Conservation (phyloP, 2,113 vertebrate species). For the Tragelaphus scriptus region DNA sequence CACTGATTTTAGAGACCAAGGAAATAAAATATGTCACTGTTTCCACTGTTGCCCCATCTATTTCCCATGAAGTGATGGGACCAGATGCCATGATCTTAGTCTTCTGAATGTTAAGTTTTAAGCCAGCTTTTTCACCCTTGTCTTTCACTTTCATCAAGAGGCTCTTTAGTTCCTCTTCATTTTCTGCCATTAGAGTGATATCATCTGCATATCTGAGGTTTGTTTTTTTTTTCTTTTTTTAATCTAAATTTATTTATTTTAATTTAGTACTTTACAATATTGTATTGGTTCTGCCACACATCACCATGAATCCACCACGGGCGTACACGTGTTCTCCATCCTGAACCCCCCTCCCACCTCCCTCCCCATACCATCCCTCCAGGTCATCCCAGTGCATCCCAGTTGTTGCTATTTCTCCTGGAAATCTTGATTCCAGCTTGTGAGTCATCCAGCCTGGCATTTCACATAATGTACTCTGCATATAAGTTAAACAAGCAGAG, state of each 20-base stretch:
- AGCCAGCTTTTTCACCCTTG: background rate
- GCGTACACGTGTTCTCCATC: too few relatives aligned
- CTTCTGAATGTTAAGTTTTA: background rate
- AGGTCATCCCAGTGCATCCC: too few relatives aligned
- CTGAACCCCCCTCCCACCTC: too few relatives aligned
- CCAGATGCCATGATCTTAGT: background rate
- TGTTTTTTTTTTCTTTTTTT: too few relatives aligned
- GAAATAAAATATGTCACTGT: background rate
- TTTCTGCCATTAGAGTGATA: background rate
- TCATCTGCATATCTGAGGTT: background rate
- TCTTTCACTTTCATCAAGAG: background rate
- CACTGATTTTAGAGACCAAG: background rate
- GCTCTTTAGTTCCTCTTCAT: background rate
- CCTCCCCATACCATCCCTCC: too few relatives aligned
- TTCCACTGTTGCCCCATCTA: background rate
- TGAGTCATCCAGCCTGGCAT: background rate
- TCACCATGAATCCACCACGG: too few relatives aligned
- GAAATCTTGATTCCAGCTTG: background rate
- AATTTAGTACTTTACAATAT: too few relatives aligned
- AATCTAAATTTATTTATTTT: too few relatives aligned
- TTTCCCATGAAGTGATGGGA: background rate
- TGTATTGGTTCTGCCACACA: too few relatives aligned
- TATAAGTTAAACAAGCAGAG: background rate
- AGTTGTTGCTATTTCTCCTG: background rate
- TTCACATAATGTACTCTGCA: background rate